phyloP scores from a whole-genome alignment of 2,113 vertebrate species.

The Anoura caudifer region DNA sequence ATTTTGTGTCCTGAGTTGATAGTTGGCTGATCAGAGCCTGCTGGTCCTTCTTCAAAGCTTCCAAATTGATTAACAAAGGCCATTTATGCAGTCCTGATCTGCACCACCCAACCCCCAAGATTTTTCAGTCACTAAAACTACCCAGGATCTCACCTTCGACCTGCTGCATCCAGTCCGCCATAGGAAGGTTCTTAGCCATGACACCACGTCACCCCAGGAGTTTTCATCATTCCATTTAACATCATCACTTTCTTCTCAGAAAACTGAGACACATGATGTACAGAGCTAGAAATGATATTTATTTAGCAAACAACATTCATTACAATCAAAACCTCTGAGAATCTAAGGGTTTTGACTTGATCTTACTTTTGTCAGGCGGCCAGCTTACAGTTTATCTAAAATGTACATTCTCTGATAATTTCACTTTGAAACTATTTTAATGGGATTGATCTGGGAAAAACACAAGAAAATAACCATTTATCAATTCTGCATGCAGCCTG shows the following conservation, averaged over 20 bases:
- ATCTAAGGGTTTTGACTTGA: neutral
- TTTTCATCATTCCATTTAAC: neutral
- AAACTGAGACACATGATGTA: neutral
- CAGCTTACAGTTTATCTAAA: neutral
- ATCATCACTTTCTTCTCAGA: neutral
- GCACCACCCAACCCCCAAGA: neutral
- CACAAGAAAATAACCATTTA: slow-evolving; percentile 9
- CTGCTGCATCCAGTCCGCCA: neutral
- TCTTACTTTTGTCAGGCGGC: neutral
- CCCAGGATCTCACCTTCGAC: neutral
- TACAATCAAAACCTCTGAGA: slow-evolving; percentile 6
- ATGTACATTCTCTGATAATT: neutral
- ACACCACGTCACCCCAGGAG: neutral
- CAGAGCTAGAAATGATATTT: neutral
- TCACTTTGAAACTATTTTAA: neutral
- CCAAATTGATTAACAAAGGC: neutral
- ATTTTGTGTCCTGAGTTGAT: neutral
- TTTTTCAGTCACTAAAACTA: neutral
- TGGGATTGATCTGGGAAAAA: neutral
- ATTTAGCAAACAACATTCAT: neutral
- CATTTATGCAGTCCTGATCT: neutral
- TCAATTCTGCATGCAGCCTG: neutral
- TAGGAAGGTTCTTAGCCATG: neutral
- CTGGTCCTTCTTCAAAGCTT: neutral
- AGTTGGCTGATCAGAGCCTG: neutral